Evolutionary conservation across 2,888 invertebrate genomes (phyloP), one percentile per base, ranked within the genome.

Genomic region (Lepetodrilus schrolli): DNA sequence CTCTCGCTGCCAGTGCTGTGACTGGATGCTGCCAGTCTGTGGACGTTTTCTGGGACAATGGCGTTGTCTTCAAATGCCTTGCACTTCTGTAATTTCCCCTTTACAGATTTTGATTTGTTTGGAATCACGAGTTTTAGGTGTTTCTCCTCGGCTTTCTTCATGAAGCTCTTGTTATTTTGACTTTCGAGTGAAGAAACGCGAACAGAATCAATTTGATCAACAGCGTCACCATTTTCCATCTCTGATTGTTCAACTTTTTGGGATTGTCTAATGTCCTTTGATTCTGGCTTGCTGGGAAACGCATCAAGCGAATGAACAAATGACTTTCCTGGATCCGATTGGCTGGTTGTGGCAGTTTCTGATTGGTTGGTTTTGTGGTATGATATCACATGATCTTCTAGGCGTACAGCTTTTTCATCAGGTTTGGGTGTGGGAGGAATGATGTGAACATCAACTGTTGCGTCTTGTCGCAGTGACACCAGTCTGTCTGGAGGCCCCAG

Each of bases 121-220:
- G 76, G 76, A 34, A 76, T 74, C 7, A 34, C 66, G 13, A 77
- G 34, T 38, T 74, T 66, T 13, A 77, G 48, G 13, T 51, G 66
- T 34, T 74, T 74, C 20, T 66, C 70, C 20, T 72, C 73, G 1
- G 77, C 74, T 4, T 70, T 37, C 26, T 72, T 43, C 26, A 21
- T 74, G 74, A 74, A 77, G 30, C 34, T 34, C 0, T 30, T 34
- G 37, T 36, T 66, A 5, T 17, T 37, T 1, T 66, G 36, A 23
- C 37, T 20, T n/a, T 66, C 66, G 17, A 66, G 20, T n/a, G 21
- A 36, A 66, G 36, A 20, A 66, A 7, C 23, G 20, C 4, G 20
- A 21, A 36, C 20, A 38, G 5, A 2, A 26, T 36, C 66, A 17
- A 36, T 21, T 20, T 5, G 17, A 66, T 66, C 38, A 7, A 38